These are phyloP conservation scores for Echinarachnius parma DNA, from an alignment of 53 echinoderm and acorn worm species.

Conservation along the genomic window DNA sequence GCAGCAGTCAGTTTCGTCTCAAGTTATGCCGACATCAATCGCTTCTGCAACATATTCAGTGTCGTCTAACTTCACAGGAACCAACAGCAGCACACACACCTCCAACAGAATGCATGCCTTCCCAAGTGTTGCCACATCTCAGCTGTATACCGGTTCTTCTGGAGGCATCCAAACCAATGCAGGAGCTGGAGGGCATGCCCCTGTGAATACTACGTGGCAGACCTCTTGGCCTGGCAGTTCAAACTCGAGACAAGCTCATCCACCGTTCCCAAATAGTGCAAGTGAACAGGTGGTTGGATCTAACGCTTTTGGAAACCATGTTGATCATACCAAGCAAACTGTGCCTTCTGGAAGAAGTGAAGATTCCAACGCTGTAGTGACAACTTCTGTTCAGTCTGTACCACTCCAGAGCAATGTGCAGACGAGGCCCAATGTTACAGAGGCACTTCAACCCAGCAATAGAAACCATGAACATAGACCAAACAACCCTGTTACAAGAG, in stretches of 20 bases:
- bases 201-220: slow-evolving; percentile 22
- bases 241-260: not conserved
- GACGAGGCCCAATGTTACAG: slow-evolving; percentile 49
- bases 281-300: not conserved
- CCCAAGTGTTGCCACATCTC: too few relatives aligned
- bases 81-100: not conserved
- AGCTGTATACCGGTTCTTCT: not conserved
- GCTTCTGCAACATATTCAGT: too few relatives aligned
- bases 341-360: not conserved
- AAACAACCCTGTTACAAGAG: slow-evolving; percentile 2
- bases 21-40: too few relatives aligned
- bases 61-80: too few relatives aligned
- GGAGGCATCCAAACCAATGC: not conserved
- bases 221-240: slow-evolving; percentile 12
- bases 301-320: not conserved
- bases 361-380: not conserved
- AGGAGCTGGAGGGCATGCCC: not conserved
- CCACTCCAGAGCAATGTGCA: slow-evolving; percentile 84
- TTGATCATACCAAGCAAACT: not conserved
- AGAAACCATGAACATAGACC: not conserved
- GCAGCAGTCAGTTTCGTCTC: too few relatives aligned
- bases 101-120: too few relatives aligned
- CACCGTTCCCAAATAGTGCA: not conserved
- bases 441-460: slow-evolving; percentile 18
- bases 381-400: slow-evolving; percentile 72